Percentiles rank a stretch among this genome's conserved stretches.
These are phyloP conservation scores for Drosophila willistoni DNA, from an alignment of 1,140 invertebrate genomes.

Conservation along the genomic window DNA sequence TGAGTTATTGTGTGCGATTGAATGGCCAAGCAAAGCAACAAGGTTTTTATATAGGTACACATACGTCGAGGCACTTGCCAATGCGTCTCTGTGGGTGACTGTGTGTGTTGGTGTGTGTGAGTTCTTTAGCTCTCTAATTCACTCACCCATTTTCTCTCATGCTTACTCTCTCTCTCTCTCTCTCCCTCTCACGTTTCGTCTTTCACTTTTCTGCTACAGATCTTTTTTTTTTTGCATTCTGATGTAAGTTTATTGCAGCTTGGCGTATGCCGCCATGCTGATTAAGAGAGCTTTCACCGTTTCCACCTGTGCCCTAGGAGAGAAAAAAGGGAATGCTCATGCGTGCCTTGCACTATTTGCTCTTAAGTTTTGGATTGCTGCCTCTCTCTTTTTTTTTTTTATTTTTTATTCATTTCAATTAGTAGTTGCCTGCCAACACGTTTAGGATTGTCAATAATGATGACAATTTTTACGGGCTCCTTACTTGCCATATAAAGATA, in stretches of 20 bases:
- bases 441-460: conserved; percentile 20
- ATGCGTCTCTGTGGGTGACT: conserved; percentile 11
- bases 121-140: conserved; percentile 12
- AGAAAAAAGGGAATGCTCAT: not conserved
- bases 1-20: conserved; percentile 57
- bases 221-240: not conserved
- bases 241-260: not conserved
- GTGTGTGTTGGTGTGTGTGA: conserved; percentile 34
- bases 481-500: conserved; percentile 8
- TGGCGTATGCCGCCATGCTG: not conserved
- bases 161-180: not conserved
- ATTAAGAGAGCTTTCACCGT: not conserved
- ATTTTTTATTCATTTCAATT: conserved; percentile 32
- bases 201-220: conserved; percentile 23
- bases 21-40: conserved; percentile 25
- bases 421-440: conserved; percentile 58
- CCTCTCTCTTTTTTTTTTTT: not conserved
- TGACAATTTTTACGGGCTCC: conserved; percentile 11
- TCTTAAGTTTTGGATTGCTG: not conserved
- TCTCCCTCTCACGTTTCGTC: conserved; percentile 17
- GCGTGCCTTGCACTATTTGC: not conserved
- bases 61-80: conserved; percentile 16
- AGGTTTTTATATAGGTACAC: conserved; percentile 44
- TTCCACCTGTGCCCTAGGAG: not conserved
- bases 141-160: not conserved